Base-by-base conservation (phyloP, 1,140 invertebrate species). In the Orussus abietinus region DNA sequence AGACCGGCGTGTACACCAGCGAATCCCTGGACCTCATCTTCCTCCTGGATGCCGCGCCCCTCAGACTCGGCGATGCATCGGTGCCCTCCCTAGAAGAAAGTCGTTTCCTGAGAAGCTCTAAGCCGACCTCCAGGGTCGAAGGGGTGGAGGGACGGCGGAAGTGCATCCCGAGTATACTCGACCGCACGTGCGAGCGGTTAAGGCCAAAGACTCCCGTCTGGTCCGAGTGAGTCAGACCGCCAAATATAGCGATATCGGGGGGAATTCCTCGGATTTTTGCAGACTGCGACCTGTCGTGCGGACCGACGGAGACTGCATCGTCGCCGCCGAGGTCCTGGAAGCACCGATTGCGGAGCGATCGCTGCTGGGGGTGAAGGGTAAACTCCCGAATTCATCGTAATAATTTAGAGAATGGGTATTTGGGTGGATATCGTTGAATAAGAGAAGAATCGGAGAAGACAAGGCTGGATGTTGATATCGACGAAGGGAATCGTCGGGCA, bases 1-100 rank as follows among this genome's bases (percentile, higher is more conserved):
- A 72, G 33, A 73, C 65, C 28, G 70, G 70, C 4, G 70, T 73
- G 38, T 69, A 73, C 5, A 73, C 68, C 32, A 69, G 41, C 11
- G 68, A 72, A 35, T 73, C 70, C 39, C 70, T 62, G 18, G 65
- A 63, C 45, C 62, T 71, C 69, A 72, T 73, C 43, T 39, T 52
- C 18, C 22, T 25, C n/a, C n/a, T 25, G 6, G n/a, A n/a, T n/a
- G n/a, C n/a, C n/a, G n/a, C 6, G 3, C 5, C 2, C 5, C 14
- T n/a, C 49, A 18, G 42, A 36, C 25, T 10, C 2, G 2, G 21
- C 22, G 1, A 40, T 10, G 1, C 1, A 20, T 18, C n/a, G 9
- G 10, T 31, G n/a, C 9, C 28, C 31, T 47, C 5, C 4, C 37
- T 31, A n/a, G n/a, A n/a, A n/a, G n/a, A n/a, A n/a, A n/a, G n/a